Evolutionary conservation across 1,140 invertebrate genomes (phyloP).

Genomic region (Plectus sambesii): DNA sequence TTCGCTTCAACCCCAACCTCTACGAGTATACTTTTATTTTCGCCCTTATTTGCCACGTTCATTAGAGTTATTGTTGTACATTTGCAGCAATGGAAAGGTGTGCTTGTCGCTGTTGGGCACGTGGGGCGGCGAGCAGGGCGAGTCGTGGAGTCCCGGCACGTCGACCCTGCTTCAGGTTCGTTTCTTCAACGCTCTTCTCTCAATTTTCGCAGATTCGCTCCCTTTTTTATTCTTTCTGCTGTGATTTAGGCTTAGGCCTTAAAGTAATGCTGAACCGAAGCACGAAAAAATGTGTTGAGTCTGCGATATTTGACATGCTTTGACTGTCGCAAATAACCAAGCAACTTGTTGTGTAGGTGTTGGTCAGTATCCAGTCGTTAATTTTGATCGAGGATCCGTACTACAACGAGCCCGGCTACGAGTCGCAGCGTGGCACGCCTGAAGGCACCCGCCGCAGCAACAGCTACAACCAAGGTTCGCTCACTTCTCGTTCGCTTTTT

Average conservation of each 20-base stretch:
- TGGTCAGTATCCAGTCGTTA: slow-evolving; percentile 1
- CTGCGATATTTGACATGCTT: no score
- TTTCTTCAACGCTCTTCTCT: no score
- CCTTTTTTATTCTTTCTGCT: no score
- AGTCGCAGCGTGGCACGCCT: background rate
- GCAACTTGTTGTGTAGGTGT: background rate
- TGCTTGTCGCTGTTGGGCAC: background rate
- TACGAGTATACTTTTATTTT: background rate
- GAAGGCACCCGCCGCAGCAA: background rate
- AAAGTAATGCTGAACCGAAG: no score
- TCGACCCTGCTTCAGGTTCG: background rate
- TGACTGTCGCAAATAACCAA: no score
- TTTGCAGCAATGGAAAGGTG: background rate
- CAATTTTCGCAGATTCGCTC: no score
- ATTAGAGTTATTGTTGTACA: background rate
- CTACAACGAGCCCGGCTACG: background rate
- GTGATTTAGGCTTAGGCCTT: no score
- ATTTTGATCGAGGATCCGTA: background rate
- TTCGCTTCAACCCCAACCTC: background rate
- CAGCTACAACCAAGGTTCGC: background rate
- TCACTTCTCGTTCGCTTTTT: background rate
- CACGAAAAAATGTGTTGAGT: no score
- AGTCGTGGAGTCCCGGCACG: background rate
- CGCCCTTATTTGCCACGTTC: background rate
- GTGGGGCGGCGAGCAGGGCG: background rate